Conservation (phyloP, 2,888 invertebrate species). For the Drosophila aldrichi region DNA sequence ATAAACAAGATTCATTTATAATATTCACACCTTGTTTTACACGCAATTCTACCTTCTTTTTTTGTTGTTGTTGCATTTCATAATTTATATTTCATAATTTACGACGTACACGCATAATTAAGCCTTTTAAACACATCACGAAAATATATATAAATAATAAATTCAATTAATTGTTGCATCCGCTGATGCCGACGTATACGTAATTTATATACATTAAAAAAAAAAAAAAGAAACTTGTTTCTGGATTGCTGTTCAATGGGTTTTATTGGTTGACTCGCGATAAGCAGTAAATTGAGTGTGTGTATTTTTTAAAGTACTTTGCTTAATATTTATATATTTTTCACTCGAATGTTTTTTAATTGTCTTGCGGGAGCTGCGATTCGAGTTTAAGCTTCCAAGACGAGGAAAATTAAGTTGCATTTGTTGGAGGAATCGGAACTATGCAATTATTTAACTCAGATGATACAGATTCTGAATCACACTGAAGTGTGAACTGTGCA, state of each 20-base stretch:
- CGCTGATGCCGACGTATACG: slow-evolving; percentile 22
- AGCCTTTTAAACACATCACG: not conserved
- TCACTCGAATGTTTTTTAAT: slow-evolving; percentile 17
- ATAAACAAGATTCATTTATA: slow-evolving; percentile 15
- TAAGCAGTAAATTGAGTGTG: slow-evolving; percentile 21
- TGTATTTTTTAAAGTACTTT: slow-evolving; percentile 3
- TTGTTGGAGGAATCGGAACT: not conserved
- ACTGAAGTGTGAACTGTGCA: not conserved
- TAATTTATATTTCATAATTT: slow-evolving; percentile 10
- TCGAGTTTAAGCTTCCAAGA: slow-evolving; percentile 47
- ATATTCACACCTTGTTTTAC: slow-evolving; percentile 25
- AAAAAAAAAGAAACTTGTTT: slow-evolving; percentile 24
- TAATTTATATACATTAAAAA: slow-evolving; percentile 30
- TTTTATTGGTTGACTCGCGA: slow-evolving; percentile 36
- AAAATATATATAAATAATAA: slow-evolving; percentile 50
- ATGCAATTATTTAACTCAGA: not conserved
- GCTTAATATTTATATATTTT: not conserved
- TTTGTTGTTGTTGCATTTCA: not conserved
- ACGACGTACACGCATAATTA: slow-evolving; percentile 8
- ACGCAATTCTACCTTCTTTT: not conserved
- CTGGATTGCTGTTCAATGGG: slow-evolving; percentile 6
- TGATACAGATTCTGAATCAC: not conserved
- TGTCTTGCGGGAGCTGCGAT: slow-evolving; percentile 21
- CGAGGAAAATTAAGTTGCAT: not conserved
- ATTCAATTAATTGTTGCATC: slow-evolving; percentile 60